Conservation (phyloP, 2,888 invertebrate species). For the Troides oblongomaculatus region DNA sequence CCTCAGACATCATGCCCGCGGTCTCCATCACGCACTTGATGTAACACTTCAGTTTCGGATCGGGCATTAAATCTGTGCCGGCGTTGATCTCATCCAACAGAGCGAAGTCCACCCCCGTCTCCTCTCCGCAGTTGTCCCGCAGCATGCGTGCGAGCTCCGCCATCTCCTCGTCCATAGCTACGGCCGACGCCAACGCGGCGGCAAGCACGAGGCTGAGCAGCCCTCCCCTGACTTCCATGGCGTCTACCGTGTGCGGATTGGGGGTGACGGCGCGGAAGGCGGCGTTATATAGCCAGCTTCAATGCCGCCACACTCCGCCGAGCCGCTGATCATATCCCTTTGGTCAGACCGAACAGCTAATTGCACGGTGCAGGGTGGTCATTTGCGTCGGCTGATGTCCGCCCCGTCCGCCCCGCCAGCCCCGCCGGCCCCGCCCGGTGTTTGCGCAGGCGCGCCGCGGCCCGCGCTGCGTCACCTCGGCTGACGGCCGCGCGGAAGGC, state of each 20-base stretch:
- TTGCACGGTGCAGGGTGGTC: no score
- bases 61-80: conserved; percentile 56
- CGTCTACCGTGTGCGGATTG: no score
- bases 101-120: conserved; percentile 56
- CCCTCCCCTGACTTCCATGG: conserved; percentile 28
- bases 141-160: conserved; percentile 64
- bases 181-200: conserved; percentile 28
- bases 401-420: no score
- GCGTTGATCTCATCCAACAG: conserved; percentile 57
- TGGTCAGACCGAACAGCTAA: not conserved
- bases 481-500: no score
- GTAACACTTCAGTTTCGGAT: conserved; percentile 65
- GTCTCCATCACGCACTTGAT: conserved; percentile 72
- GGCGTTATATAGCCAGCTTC: conserved; percentile 21
- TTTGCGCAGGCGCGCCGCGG: no score
- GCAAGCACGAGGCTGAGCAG: conserved; percentile 30
- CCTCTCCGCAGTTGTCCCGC: conserved; percentile 59
- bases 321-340: no score
- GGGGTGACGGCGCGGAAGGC: conserved; percentile 4
- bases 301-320: conserved; percentile 20
- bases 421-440: no score
- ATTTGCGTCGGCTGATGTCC: no score
- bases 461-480: no score
- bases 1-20: conserved; percentile 66
- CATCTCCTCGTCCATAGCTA: conserved; percentile 61